phyloP scores from a whole-genome alignment of 2,113 vertebrate species.

The Tupaia chinensis region DNA sequence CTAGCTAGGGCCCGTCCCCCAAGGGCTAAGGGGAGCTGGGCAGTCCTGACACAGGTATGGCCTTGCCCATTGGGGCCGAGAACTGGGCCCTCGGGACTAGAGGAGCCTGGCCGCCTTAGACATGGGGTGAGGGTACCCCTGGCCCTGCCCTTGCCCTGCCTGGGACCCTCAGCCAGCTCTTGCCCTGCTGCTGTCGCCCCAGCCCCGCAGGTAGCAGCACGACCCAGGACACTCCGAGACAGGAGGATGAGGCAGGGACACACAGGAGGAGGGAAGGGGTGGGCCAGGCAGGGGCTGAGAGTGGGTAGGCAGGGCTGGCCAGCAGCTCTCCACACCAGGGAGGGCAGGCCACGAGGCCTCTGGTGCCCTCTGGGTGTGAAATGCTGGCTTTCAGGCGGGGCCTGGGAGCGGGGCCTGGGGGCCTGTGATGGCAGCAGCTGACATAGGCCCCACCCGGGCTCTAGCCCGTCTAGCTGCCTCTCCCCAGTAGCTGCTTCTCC shows the following conservation, averaged over 20 bases:
- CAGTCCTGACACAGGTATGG: no score
- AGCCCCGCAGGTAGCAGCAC: no score
- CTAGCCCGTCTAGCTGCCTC: background rate
- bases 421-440: background rate
- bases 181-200: background rate
- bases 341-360: background rate
- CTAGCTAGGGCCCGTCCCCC: background rate
- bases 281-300: background rate
- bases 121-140: background rate
- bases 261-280: background rate
- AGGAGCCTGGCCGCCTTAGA: background rate
- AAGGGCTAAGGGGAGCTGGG: background rate
- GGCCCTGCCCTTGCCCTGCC: background rate
- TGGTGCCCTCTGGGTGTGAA: background rate
- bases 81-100: background rate
- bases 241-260: no score
- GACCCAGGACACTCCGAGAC: no score
- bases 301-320: background rate
- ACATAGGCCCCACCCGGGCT: background rate
- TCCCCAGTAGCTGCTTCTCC: background rate
- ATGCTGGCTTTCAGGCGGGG: background rate
- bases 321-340: background rate
- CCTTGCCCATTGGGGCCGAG: background rate
- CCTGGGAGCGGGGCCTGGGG: background rate
- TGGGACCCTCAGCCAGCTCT: background rate